phyloP scores from a whole-genome alignment of 2,797 vertebrate genomes.

The Pampus argenteus region DNA sequence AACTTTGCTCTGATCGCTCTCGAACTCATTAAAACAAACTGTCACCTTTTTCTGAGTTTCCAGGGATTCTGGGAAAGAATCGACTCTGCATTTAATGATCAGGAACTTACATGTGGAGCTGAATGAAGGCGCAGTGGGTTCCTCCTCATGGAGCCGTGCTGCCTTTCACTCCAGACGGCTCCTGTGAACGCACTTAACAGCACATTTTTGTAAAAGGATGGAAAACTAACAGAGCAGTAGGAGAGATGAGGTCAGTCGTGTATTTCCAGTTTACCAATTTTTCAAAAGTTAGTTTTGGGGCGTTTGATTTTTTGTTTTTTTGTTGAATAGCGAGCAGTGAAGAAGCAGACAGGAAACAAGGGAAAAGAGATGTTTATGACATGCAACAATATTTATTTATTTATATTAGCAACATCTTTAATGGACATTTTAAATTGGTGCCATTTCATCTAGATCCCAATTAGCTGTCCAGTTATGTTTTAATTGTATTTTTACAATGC shows the following conservation, averaged over 20 bases:
- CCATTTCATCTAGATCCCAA: neutral
- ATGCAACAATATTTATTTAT: too few species aligned
- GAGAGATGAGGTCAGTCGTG: conserved; percentile 26
- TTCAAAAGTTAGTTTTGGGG: conserved; percentile 14
- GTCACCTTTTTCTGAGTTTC: conserved; percentile 59
- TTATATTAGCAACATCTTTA: neutral
- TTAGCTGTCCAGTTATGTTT: conserved; percentile 5
- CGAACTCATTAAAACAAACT: conserved; percentile 67
- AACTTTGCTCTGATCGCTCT: conserved; percentile 67
- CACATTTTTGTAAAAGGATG: conserved; percentile 20
- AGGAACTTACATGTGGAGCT: conserved; percentile 47
- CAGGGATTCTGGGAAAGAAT: conserved; percentile 42
- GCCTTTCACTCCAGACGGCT: conserved; percentile 46
- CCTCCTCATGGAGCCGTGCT: conserved; percentile 45
- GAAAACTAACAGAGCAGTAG: conserved; percentile 17
- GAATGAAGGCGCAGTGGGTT: conserved; percentile 22
- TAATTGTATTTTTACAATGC: neutral
- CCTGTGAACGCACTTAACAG: conserved; percentile 52
- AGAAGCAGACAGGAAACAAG: too few species aligned
- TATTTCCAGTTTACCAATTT: conserved; percentile 11
- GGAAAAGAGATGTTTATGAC: too few species aligned
- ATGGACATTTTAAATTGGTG: neutral
- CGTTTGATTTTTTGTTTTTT: too few species aligned
- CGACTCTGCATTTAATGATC: conserved; percentile 53
- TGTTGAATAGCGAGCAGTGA: too few species aligned